These are phyloP conservation scores for Gonatopus flavifemur DNA, from an alignment of 1,140 invertebrate genomes.

Conservation along the genomic window DNA sequence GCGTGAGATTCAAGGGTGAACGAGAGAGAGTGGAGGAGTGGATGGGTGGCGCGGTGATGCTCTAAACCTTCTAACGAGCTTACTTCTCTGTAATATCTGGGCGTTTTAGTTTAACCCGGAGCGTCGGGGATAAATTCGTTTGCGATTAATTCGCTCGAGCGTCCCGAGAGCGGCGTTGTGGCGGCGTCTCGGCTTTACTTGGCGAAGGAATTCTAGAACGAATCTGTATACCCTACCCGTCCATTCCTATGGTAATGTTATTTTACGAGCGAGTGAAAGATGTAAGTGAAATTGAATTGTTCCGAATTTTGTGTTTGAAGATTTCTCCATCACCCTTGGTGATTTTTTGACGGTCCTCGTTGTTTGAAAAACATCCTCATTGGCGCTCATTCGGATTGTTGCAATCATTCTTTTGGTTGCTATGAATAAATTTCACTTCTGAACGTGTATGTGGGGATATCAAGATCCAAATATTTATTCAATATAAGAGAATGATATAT, in stretches of 20 bases:
- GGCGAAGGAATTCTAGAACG: not conserved
- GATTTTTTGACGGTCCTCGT: slow-evolving; percentile 17
- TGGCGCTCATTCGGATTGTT: too few species aligned
- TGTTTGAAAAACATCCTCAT: too few species aligned
- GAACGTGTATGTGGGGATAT: too few species aligned
- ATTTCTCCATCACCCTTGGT: not conserved
- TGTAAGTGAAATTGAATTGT: too few species aligned
- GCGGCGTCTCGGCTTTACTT: not conserved
- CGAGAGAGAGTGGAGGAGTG: not conserved
- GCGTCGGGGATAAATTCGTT: slow-evolving; percentile 49
- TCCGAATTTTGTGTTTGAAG: too few species aligned
- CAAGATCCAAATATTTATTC: too few species aligned
- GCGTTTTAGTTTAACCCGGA: slow-evolving; percentile 47
- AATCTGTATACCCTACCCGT: too few species aligned
- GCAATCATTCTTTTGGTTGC: too few species aligned
- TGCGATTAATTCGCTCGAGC: slow-evolving; percentile 44
- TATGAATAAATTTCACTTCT: too few species aligned
- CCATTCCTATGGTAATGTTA: too few species aligned
- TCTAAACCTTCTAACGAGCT: slow-evolving; percentile 53
- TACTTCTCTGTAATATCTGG: slow-evolving; percentile 51
- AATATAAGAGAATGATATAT: too few species aligned
- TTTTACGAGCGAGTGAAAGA: too few species aligned
- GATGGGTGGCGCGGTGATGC: slow-evolving; percentile 26
- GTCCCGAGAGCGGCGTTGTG: not conserved
- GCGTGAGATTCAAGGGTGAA: slow-evolving; percentile 9